Evolutionary conservation across 2,888 invertebrate species (phyloP), one percentile per base, ranked within the genome.

Genomic region (Anticlea derivata): DNA sequence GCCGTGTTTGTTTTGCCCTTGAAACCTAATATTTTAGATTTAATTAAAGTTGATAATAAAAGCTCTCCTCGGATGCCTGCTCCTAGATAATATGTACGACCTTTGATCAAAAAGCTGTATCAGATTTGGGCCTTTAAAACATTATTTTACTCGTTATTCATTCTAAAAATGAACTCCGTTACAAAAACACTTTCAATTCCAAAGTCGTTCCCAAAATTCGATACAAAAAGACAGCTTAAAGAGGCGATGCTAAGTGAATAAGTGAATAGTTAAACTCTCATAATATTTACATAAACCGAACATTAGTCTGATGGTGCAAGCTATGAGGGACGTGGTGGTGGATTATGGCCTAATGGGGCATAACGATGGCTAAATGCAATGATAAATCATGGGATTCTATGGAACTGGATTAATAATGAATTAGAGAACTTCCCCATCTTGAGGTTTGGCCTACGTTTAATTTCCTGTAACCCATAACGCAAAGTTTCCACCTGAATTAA

Each of bases 251-350:
- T 86, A 86, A 86, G 84, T 86, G 86, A 86, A 86, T 87, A 87
- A 88, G 87, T 84, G 86, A 87, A 88, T 87, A 86, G 86, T 89
- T 87, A 88, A 87, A 87, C 80, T 84, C 86, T 86, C 88, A 77
- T 86, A 81, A 84, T 82, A 88, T 89, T 89, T 78, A 81, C 89
- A 88, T 89, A 87, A 87, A 88, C 77, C 73, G 82, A 78, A 82
- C 88, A 88, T 89, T 88, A 87, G 77, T 74, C 69, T 63, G 47
- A 54, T 73, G 82, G 75, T 58, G 43, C 60, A 75, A 79, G 68
- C 72, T 50, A 73, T 26, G 66, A 61, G 78, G 78, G 75, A 61
- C 20, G 49, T 50, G 22, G 22, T 27, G 22, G 22, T 8, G 38
- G 44, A 53, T 53, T 53, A 48, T 17, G 34, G 44, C 39, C 44